Evolutionary conservation across 2,888 invertebrate genomes (phyloP).

Genomic region (Orthosia gracilis): DNA sequence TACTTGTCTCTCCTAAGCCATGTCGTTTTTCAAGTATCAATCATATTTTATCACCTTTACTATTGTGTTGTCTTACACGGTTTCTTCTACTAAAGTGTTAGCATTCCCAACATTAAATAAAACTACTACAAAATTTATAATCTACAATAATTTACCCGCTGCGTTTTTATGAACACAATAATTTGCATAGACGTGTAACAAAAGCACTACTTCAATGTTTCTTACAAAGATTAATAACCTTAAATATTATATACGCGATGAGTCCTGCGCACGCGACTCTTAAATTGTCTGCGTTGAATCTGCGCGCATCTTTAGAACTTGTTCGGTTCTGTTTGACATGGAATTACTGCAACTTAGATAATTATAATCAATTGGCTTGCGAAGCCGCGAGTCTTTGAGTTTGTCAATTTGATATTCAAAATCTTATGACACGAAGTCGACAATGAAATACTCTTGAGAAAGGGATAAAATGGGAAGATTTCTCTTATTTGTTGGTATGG

Average conservation of each 20-base stretch:
- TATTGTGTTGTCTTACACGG: background rate
- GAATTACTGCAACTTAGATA: conserved; percentile 44
- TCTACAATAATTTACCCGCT: background rate
- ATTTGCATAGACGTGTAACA: conserved; percentile 6
- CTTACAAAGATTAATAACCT: conserved; percentile 23
- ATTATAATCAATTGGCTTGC: conserved; percentile 34
- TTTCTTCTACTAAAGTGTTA: background rate
- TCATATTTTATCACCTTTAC: background rate
- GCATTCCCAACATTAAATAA: background rate
- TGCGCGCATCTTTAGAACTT: conserved; percentile 40
- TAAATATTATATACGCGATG: conserved; percentile 37
- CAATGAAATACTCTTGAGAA: conserved; percentile 11
- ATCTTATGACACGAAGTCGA: background rate
- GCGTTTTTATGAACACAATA: conserved; percentile 17
- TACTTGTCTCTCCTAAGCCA: background rate
- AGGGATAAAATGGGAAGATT: background rate
- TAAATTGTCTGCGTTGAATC: conserved; percentile 45
- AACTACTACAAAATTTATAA: background rate
- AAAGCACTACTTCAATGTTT: conserved; percentile 28
- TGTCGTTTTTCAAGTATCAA: background rate
- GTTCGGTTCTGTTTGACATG: conserved; percentile 47
- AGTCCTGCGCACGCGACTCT: conserved; percentile 47
- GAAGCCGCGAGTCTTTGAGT: conserved; percentile 15
- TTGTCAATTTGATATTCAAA: conserved; percentile 27
- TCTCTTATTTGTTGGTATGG: background rate